Evolutionary conservation across 2,888 invertebrate genomes (phyloP).

Genomic region (Drosophila phalerata): DNA sequence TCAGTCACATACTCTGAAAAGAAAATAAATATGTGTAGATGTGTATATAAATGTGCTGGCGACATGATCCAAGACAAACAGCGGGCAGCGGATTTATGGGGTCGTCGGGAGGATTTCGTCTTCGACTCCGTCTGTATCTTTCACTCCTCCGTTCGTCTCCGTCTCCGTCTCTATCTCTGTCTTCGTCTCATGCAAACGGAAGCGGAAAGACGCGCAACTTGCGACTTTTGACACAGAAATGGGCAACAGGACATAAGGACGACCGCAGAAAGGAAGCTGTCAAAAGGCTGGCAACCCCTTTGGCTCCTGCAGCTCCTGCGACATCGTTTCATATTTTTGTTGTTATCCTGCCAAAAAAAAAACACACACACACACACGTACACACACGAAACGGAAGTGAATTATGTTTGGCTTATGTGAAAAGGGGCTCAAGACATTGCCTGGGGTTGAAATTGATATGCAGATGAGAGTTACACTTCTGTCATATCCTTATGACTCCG

Average conservation of each 20-base stretch:
- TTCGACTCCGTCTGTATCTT: neutral
- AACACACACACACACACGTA: neutral
- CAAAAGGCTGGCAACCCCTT: constrained; percentile 68
- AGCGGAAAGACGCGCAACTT: constrained; percentile 74
- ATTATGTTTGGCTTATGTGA: constrained; percentile 72
- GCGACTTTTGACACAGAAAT: constrained; percentile 55
- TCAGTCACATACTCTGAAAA: constrained; percentile 42
- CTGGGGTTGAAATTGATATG: constrained; percentile 68
- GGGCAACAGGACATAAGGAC: constrained; percentile 28
- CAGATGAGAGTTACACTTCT: constrained; percentile 35
- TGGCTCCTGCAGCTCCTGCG: constrained; percentile 21
- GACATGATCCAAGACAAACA: constrained; percentile 68
- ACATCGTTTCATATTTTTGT: constrained; percentile 8
- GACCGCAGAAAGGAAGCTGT: constrained; percentile 75
- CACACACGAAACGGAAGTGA: constrained; percentile 60
- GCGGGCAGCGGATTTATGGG: constrained; percentile 63
- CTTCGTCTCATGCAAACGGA: constrained; percentile 52
- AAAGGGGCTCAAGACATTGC: constrained; percentile 48
- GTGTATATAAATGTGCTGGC: constrained; percentile 46
- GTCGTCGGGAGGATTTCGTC: constrained; percentile 27
- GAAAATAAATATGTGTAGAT: constrained; percentile 55
- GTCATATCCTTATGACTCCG: constrained; percentile 13
- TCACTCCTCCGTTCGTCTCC: neutral
- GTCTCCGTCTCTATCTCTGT: constrained; percentile 8
- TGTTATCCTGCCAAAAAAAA: constrained; percentile 44